Conservation (phyloP, 2,888 invertebrate genomes). For the Lysandra coridon region DNA sequence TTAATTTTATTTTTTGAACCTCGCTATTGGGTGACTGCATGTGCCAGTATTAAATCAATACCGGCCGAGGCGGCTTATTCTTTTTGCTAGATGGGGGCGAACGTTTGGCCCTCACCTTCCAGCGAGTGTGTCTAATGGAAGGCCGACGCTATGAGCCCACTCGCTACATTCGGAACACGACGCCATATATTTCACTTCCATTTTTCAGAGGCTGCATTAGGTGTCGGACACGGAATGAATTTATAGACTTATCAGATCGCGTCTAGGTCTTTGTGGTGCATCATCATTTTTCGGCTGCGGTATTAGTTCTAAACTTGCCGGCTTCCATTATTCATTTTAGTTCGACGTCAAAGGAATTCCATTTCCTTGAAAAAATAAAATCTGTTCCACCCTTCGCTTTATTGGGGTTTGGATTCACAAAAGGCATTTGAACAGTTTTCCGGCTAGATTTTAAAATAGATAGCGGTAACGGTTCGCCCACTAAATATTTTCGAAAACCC, state of each 20-base stretch:
- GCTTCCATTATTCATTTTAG: conserved; percentile 41
- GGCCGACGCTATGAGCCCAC: conserved; percentile 45
- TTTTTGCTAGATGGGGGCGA: conserved; percentile 54
- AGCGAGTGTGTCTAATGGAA: conserved; percentile 54
- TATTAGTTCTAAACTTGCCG: conserved; percentile 33
- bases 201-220: conserved; percentile 38
- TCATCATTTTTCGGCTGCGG: conserved; percentile 19
- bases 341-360: conserved; percentile 40
- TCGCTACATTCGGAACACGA: conserved; percentile 41
- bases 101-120: conserved; percentile 50
- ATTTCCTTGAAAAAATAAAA: conserved; percentile 40
- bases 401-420: conserved; percentile 35
- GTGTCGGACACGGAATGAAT: conserved; percentile 44
- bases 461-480: background rate
- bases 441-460: conserved; percentile 28
- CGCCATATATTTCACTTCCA: conserved; percentile 42
- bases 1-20: conserved; percentile 73
- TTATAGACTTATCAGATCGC: conserved; percentile 27
- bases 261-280: conserved; percentile 27
- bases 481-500: conserved; percentile 24
- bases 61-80: conserved; percentile 52
- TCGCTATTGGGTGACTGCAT: conserved; percentile 53
- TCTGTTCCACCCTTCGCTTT: conserved; percentile 28
- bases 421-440: conserved; percentile 30
- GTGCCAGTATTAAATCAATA: conserved; percentile 67